Conservation (phyloP, 2,797 vertebrate genomes). For the Muscicapa comitata region DNA sequence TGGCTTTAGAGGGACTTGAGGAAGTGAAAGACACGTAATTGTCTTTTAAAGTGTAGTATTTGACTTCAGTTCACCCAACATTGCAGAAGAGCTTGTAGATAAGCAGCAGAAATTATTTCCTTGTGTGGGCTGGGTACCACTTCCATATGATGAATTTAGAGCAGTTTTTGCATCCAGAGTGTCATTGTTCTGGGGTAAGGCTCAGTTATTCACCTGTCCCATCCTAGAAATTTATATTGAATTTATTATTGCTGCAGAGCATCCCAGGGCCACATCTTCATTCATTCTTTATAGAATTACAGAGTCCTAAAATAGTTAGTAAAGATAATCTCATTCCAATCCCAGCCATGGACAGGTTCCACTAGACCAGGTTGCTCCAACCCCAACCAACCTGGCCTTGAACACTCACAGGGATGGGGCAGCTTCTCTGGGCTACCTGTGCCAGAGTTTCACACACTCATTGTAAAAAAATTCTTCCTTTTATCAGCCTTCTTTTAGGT, state of each 20-base stretch:
- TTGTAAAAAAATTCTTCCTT: not conserved
- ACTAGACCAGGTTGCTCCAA: too few relatives aligned
- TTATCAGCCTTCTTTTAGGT: not conserved
- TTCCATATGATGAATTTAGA: not conserved
- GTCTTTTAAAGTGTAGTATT: slow-evolving; percentile 47
- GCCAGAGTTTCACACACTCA: not conserved
- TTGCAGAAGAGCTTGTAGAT: not conserved
- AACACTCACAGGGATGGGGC: not conserved
- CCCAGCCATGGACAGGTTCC: not conserved
- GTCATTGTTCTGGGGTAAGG: not conserved
- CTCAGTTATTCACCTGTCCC: not conserved
- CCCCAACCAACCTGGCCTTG: not conserved
- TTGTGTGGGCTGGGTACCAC: not conserved
- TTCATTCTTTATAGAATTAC: not conserved
- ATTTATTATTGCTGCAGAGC: not conserved
- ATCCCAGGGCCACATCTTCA: not conserved
- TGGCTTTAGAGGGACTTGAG: slow-evolving; percentile 35
- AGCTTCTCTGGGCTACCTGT: not conserved
- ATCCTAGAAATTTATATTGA: not conserved
- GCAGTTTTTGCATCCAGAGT: not conserved
- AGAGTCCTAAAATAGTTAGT: not conserved
- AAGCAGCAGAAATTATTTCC: not conserved
- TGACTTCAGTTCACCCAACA: not conserved
- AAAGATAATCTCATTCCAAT: not conserved
- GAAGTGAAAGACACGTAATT: slow-evolving; percentile 40